These are phyloP conservation scores for Peromyscus nudipes DNA, from an alignment of 2,797 vertebrate genomes.

Conservation along the genomic window DNA sequence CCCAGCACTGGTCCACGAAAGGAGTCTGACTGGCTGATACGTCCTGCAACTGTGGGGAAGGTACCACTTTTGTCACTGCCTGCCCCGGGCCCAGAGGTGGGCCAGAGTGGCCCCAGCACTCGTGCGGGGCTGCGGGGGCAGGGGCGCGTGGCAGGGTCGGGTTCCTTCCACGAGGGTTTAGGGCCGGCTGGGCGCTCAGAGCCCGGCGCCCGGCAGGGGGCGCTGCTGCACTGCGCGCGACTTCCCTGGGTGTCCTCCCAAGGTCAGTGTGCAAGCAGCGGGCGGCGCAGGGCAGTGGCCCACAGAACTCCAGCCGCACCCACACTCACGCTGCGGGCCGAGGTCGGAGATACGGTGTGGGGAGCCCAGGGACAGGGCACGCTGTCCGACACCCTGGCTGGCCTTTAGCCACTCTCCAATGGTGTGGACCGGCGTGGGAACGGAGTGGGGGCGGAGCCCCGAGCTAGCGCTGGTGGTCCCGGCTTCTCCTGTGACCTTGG, in stretches of 20 bases:
- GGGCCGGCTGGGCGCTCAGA: background rate
- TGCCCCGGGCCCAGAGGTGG: background rate
- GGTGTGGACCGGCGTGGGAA: background rate
- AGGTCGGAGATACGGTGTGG: background rate
- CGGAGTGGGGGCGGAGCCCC: background rate
- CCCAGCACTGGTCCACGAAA: background rate
- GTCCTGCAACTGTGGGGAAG: background rate
- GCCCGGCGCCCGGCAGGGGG: constrained; percentile 63
- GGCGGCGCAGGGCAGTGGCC: constrained; percentile 19
- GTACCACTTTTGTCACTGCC: background rate
- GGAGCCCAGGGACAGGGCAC: background rate
- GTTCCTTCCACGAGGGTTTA: accelerated
- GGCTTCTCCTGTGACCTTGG: constrained; percentile 59
- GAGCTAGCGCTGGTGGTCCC: background rate
- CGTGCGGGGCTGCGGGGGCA: background rate
- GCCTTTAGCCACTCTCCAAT: background rate
- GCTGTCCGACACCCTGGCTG: background rate
- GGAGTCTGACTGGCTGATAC: background rate
- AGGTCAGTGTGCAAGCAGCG: constrained; percentile 65
- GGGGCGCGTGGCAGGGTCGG: background rate
- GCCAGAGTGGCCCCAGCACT: no score
- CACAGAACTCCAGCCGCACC: constrained; percentile 41
- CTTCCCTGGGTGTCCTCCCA: constrained; percentile 45
- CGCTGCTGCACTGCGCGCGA: constrained; percentile 64
- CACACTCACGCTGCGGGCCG: background rate